Base-by-base conservation (phyloP, 2,888 invertebrate species). In the Crocallis elinguaria region DNA sequence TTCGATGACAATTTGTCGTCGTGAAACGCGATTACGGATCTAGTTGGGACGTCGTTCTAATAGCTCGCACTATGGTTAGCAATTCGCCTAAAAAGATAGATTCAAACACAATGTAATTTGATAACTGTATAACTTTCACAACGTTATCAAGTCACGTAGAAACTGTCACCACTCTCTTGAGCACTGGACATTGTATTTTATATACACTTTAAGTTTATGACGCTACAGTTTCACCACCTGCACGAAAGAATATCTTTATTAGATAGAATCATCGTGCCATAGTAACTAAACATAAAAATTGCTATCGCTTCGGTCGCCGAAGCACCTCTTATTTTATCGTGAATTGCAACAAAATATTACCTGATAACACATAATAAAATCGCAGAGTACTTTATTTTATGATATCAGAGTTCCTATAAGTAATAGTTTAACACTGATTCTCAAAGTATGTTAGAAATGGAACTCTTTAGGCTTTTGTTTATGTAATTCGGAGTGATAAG, bases 281-380 rank as follows among this genome's bases (percentile, higher is more conserved):
- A 69, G 77, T 66, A 75, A 79, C 78, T 53, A 63, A n/a, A 66
- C 68, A 69, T 63, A 69, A 67, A 68, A 62, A 59, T 66, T 51
- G 68, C 78, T 84, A 84, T 84, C 80, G 71, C 53, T 64, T 65
- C 66, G 69, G 63, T 64, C 73, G 67, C 69, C 71, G 69, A 74
- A 81, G 78, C 74, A 75, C 78, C 76, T 83, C 78, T 82, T 73
- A 76, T 79, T 79, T 84, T 83, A 85, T 87, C 83, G 70, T 60
- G 72, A 72, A 72, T 74, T 80, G 79, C 80, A 81, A 78, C 75
- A 78, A 79, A 80, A 82, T 82, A 45, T 38, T 39, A 73, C 63
- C 64, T 67, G 85, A 86, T 87, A 86, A 79, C 73, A 66, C 62
- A 64, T 71, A 77, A 81, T 83, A 81, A 82, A 80, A 77, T 50